A percentile compares a stretch with the other conserved stretches of the same genome.
Conservation (phyloP, 2,888 invertebrate genomes). For the Drosophila parthenogenetica region DNA sequence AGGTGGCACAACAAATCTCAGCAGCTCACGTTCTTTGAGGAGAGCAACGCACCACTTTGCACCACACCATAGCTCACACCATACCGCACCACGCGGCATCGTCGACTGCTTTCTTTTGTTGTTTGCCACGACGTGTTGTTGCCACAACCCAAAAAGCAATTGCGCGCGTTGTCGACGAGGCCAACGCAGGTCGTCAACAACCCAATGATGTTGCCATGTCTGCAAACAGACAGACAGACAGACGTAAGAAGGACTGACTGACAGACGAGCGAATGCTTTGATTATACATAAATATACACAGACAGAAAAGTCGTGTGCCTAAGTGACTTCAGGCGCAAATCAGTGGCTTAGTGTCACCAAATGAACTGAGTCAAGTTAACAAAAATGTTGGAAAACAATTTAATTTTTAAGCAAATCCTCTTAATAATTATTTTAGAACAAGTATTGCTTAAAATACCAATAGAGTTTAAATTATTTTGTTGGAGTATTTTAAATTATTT, state of each 20-base stretch:
- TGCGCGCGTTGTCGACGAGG: conserved; percentile 47
- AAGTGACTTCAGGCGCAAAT: too few species aligned
- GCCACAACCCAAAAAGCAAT: conserved; percentile 57
- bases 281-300: conserved; percentile 1
- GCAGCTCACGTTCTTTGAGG: conserved; percentile 65
- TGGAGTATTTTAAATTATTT: too few species aligned
- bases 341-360: too few species aligned
- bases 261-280: conserved; percentile 22
- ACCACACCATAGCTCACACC: conserved; percentile 20
- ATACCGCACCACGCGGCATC: conserved; percentile 6
- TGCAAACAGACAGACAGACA: conserved; percentile 24
- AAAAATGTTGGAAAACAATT: too few species aligned
- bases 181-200: conserved; percentile 62
- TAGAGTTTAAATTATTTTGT: too few species aligned
- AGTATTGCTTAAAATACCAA: too few species aligned
- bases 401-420: too few species aligned
- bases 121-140: conserved; percentile 20
- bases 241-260: conserved; percentile 22
- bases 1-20: conserved; percentile 70
- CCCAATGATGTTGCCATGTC: conserved; percentile 21
- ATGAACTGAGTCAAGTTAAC: too few species aligned
- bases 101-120: conserved; percentile 27
- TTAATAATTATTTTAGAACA: too few species aligned
- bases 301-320: background rate
- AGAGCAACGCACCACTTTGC: conserved; percentile 23